Evolutionary conservation across 2,797 vertebrate species (phyloP).

Genomic region (Gallinago nigripennis): DNA sequence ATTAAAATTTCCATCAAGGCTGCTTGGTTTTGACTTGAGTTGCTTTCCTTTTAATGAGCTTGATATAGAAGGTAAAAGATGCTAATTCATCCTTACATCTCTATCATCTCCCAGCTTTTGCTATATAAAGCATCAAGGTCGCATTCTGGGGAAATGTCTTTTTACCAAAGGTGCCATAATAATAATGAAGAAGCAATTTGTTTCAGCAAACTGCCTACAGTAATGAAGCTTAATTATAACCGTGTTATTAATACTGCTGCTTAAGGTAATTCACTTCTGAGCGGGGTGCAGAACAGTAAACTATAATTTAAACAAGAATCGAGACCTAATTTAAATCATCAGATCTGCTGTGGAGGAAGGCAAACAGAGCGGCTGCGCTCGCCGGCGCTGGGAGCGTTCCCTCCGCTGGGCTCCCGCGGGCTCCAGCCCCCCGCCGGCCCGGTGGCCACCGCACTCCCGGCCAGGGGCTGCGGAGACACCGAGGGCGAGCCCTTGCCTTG

Average conservation of each 20-base stretch:
- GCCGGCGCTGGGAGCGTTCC: neutral
- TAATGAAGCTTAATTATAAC: conserved; percentile 88
- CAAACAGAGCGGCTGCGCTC: conserved; percentile 65
- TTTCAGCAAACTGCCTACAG: conserved; percentile 87
- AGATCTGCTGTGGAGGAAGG: conserved; percentile 74
- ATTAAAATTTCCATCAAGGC: conserved; percentile 79
- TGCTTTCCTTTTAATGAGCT: conserved; percentile 79
- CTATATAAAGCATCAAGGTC: conserved; percentile 85
- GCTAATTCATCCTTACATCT: conserved; percentile 82
- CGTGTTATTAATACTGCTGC: conserved; percentile 85
- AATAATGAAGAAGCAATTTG: conserved; percentile 87
- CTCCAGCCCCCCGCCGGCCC: neutral
- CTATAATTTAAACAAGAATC: conserved; percentile 86
- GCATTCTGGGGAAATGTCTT: conserved; percentile 84
- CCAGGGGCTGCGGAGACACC: neutral
- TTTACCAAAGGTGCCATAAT: conserved; percentile 87
- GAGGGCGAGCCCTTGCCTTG: neutral
- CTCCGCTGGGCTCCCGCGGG: neutral
- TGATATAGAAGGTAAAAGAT: conserved; percentile 79
- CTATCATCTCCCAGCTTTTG: conserved; percentile 77
- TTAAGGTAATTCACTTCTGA: conserved; percentile 85
- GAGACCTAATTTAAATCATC: conserved; percentile 83
- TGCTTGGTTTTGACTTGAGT: conserved; percentile 77
- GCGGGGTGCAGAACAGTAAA: conserved; percentile 84
- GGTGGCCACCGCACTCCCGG: neutral